These are phyloP conservation scores for Cichladusa arquata DNA, from an alignment of 2,113 vertebrate genomes.

Conservation along the genomic window DNA sequence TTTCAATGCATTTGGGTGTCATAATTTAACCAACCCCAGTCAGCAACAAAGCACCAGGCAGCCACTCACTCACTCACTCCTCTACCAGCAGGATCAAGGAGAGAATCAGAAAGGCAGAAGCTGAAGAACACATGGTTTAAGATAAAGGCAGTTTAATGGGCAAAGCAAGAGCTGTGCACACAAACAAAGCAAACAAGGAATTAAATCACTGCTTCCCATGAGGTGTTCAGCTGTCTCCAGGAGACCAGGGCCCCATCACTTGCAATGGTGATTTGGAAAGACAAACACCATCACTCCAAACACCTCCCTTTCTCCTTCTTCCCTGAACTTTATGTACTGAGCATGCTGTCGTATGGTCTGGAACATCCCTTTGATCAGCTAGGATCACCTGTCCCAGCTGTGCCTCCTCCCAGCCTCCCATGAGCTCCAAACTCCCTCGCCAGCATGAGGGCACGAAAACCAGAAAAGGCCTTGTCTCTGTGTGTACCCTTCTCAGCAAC, in stretches of 20 bases:
- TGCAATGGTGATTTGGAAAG: not conserved
- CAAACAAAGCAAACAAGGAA: not conserved
- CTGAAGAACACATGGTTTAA: rapidly evolving
- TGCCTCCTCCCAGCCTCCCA: not conserved
- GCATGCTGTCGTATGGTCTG: not conserved
- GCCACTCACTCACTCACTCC: not conserved
- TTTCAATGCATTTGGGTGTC: not conserved
- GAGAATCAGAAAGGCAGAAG: not conserved
- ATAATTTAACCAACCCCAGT: not conserved
- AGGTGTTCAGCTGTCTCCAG: not conserved
- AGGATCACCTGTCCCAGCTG: no score
- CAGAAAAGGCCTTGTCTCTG: not conserved
- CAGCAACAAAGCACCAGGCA: rapidly evolving
- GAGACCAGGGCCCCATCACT: not conserved
- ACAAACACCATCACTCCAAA: not conserved
- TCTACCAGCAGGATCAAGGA: rapidly evolving
- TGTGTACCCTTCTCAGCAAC: not conserved
- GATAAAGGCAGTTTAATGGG: not conserved
- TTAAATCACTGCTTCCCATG: not conserved
- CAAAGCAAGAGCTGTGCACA: not conserved
- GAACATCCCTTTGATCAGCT: not conserved
- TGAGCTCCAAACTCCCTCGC: rapidly evolving
- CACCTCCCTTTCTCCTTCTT: not conserved
- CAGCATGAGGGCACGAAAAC: rapidly evolving
- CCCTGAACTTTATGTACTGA: not conserved